Conservation (phyloP, 2,113 vertebrate genomes). For the Rutilus rutilus region DNA sequence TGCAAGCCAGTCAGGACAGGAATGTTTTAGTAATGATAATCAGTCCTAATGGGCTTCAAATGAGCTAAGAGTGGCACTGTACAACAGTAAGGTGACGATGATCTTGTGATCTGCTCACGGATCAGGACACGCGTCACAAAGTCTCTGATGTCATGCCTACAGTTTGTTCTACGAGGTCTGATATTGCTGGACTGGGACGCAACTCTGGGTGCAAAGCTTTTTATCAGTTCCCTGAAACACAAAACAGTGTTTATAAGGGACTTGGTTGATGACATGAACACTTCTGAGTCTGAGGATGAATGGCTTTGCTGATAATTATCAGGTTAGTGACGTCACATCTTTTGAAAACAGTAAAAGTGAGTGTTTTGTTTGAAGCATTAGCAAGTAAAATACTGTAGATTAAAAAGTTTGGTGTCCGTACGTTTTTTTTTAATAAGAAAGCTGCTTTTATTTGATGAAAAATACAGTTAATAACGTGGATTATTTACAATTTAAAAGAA, state of each 20-base stretch:
- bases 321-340: not conserved
- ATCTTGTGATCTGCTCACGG: not conserved
- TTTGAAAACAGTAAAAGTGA: not conserved
- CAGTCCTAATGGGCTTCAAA: constrained; percentile 29
- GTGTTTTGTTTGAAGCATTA: not conserved
- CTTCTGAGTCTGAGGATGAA: not conserved
- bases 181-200: not conserved
- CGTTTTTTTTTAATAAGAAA: too few species aligned
- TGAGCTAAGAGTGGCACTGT: constrained; percentile 3
- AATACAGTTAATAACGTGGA: too few species aligned
- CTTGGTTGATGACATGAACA: not conserved
- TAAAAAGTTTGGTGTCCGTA: not conserved
- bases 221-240: not conserved
- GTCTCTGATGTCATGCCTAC: not conserved
- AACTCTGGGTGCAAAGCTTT: not conserved
- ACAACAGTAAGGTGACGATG: not conserved
- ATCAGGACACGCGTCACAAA: not conserved
- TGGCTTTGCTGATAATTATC: not conserved
- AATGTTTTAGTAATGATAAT: constrained; percentile 14
- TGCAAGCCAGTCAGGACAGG: constrained; percentile 15
- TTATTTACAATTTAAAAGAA: too few species aligned
- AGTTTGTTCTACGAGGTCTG: not conserved
- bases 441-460: too few species aligned
- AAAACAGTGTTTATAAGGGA: not conserved
- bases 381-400: not conserved